Evolutionary conservation across 1,140 invertebrate species (phyloP).

Genomic region (Chelonus insularis): DNA sequence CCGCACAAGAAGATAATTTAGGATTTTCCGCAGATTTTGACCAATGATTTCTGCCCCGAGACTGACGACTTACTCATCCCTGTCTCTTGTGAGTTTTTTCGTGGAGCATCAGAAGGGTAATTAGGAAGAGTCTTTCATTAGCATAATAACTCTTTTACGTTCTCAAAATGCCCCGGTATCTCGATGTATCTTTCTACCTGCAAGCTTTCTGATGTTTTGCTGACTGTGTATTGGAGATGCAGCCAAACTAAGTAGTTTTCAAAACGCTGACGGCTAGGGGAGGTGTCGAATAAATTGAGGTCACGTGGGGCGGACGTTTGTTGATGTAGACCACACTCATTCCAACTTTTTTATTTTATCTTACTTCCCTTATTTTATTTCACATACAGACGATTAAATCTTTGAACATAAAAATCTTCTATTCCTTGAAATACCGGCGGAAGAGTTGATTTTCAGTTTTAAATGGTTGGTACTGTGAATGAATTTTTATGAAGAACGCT

Average conservation of each 20-base stretch:
- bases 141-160: constrained; percentile 56
- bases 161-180: constrained; percentile 20
- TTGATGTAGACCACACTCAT: constrained; percentile 37
- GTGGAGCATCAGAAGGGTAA: constrained; percentile 34
- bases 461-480: no score
- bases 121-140: constrained; percentile 48
- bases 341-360: not conserved
- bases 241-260: constrained; percentile 38
- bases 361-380: not conserved
- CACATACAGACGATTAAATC: not conserved
- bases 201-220: not conserved
- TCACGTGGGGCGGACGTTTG: constrained; percentile 58
- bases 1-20: constrained; percentile 23
- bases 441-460: constrained; percentile 25
- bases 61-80: not conserved
- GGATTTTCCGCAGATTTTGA: constrained; percentile 23
- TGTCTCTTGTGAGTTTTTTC: not conserved
- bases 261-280: constrained; percentile 51
- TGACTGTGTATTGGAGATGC: not conserved
- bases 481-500: no score
- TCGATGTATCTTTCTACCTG: not conserved
- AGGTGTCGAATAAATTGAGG: constrained; percentile 60
- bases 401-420: not conserved
- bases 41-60: constrained; percentile 19
- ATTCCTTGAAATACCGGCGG: constrained; percentile 5